Percentiles rank a stretch among this genome's conserved stretches.
Evolutionary conservation across 2,888 invertebrate species (phyloP).

Genomic region (Malthinus seriepunctatus): DNA sequence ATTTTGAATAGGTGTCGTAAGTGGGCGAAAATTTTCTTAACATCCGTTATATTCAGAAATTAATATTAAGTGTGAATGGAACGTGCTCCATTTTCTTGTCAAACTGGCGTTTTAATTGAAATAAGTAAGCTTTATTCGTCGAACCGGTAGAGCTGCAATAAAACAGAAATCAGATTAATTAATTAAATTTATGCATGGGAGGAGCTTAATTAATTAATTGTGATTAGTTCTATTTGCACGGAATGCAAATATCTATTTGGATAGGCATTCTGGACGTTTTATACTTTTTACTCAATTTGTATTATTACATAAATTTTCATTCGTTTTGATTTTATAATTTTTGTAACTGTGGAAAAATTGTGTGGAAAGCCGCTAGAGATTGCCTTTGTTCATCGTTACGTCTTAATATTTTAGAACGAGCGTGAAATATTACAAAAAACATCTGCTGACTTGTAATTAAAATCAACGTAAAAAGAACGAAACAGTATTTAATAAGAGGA

Average conservation of each 20-base stretch:
- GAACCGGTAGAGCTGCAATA: conserved; percentile 15
- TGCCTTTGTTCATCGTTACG: too few species aligned
- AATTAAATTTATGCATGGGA: conserved; percentile 17
- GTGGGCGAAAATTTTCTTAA: too few species aligned
- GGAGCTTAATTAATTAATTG: conserved; percentile 21
- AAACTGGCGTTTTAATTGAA: conserved; percentile 17
- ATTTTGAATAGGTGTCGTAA: too few species aligned
- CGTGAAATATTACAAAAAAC: conserved; percentile 7
- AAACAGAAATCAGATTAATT: conserved; percentile 22
- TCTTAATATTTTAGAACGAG: neutral
- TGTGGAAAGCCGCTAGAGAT: too few species aligned
- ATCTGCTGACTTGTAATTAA: conserved; percentile 16
- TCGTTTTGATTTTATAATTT: too few species aligned
- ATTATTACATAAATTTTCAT: too few species aligned
- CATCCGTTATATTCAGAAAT: neutral
- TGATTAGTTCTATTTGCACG: conserved; percentile 14
- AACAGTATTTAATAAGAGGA: conserved; percentile 7
- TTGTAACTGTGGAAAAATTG: too few species aligned
- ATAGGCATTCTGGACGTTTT: neutral
- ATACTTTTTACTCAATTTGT: too few species aligned
- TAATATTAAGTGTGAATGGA: conserved; percentile 5
- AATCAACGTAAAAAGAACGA: conserved; percentile 13
- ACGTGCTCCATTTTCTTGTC: conserved; percentile 9
- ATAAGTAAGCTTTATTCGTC: conserved; percentile 13
- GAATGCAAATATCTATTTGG: conserved; percentile 9